Evolutionary conservation across 2,113 vertebrate genomes (phyloP), one percentile per base, ranked within the genome.

Genomic region (Columba livia): DNA sequence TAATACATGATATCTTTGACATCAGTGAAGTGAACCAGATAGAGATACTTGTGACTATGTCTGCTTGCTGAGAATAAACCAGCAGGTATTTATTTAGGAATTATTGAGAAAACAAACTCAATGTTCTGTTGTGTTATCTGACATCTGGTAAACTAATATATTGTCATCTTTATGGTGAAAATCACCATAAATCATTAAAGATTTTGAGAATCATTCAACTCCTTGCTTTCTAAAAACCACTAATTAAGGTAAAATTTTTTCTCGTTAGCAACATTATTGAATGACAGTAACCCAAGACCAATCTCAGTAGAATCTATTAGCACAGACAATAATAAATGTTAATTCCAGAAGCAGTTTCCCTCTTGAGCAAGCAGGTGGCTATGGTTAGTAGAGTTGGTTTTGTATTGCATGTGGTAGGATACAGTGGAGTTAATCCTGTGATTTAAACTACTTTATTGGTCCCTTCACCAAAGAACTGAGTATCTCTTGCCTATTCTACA

Each of bases 81-180:
- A 97, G 96, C 96, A 98, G 97, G 86, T 95, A 96, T 98, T 98
- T 98, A 91, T 97, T 97, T 96, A 97, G 93, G 75, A 94, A 96
- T 73, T 47, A 48, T 95, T 97, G 89, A 2, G 88, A 97, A 90
- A 96, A 97, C 92, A 97, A 84, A 79, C 93, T 96, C 98, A 96
- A 98, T 97, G 96, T 97, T 96, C 95, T 92, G 90, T 92, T 96
- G 96, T 96, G 92, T 93, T 93, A 97, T 97, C 85, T 95, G 91
- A 83, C 96, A 97, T 98, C 97, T 98, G 93, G 89, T 96, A 97
- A 97, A 96, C 78, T 67, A 96, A 95, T 94, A 51, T 12, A 53
- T 90, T 97, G 97, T 96, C 91, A 93, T 97, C 94, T 93, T 97
- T 92, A 89, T 80, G 78, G 85, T 94, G 90, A 94, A 98, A 97